Conservation (phyloP, 2,888 invertebrate genomes). For the Lycia hirtaria region DNA sequence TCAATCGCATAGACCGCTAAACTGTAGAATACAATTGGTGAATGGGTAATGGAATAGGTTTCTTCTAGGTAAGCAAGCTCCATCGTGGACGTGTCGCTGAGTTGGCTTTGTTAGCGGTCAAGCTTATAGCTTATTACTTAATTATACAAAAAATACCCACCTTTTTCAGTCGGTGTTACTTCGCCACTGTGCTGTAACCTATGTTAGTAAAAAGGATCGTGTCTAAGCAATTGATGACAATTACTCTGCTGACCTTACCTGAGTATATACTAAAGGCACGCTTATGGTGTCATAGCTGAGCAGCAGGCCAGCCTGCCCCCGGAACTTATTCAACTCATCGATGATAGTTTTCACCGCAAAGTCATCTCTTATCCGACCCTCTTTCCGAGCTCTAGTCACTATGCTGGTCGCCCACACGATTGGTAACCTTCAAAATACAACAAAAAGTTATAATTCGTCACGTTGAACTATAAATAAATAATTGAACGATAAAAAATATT, state of each 20-base stretch:
- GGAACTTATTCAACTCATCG: constrained; percentile 94
- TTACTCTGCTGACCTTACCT: constrained; percentile 71
- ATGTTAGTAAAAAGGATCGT: no score
- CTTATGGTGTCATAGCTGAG: constrained; percentile 92
- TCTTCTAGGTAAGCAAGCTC: no score
- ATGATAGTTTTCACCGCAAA: constrained; percentile 96
- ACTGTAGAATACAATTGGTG: no score
- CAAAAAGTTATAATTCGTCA: constrained; percentile 15
- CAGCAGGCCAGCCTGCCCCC: constrained; percentile 91
- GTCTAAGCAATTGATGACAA: neutral
- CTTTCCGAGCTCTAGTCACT: constrained; percentile 94
- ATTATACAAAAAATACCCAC: no score
- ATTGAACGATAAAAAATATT: constrained; percentile 14
- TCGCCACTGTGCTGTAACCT: no score
- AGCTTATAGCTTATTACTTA: no score
- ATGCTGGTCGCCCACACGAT: constrained; percentile 97
- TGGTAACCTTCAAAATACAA: constrained; percentile 86
- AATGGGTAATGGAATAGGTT: no score
- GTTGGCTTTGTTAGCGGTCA: no score
- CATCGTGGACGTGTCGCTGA: no score
- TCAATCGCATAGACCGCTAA: no score
- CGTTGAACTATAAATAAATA: constrained; percentile 14
- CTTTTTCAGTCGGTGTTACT: no score
- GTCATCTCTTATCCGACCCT: constrained; percentile 95
- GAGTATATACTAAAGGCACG: constrained; percentile 93